Evolutionary conservation across 1,140 invertebrate species (phyloP), one percentile per base, ranked within the genome.

Genomic region (Lanistes nyassanus): DNA sequence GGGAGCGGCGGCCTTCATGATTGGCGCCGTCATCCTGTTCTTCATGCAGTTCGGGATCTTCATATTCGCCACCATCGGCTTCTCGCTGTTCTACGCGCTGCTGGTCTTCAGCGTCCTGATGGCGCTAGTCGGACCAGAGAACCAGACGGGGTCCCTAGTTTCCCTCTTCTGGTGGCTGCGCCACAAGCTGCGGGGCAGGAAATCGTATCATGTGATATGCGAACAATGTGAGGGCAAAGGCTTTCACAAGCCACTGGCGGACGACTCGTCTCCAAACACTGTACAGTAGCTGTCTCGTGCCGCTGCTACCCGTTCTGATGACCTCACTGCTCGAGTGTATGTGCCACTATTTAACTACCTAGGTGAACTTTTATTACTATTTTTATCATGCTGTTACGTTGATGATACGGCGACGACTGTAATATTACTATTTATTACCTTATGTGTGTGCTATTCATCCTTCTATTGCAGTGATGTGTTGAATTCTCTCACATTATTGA

Each of bases 31-130:
- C 62, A 80, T 86, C 51, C 67, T 77, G 51, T 85, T 86, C 53
- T 82, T 85, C 42, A 66, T 85, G 34, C 82, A 82, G 73, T 86
- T 86, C 69, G 85, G 84, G 0, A 79, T 84, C n/a, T 86, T 86
- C 75, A 80, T 86, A 62, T 84, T 86, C 67, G 80, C 79, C 39
- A 85, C 84, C 56, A 84, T 86, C 31, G 83, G 82, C 13, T 86
- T 86, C 73, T 86, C 85, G 26, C 31, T 86, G 34, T 55, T 85
- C 21, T 85, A 80, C 78, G 80, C 85, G 4, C 65, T 86, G 19
- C 76, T 78, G 21, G 65, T 83, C n/a, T 86, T 85, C 79, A 75
- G 80, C 21, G 68, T 80, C 0, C 3, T 85, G 1, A 77, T 87
- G 79, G 82, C 79, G 5, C 21, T 86, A 0, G 36, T 83, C 34